These are phyloP conservation scores for Chrysocyon brachyurus DNA, from an alignment of 2,797 vertebrate species.

Conservation along the genomic window DNA sequence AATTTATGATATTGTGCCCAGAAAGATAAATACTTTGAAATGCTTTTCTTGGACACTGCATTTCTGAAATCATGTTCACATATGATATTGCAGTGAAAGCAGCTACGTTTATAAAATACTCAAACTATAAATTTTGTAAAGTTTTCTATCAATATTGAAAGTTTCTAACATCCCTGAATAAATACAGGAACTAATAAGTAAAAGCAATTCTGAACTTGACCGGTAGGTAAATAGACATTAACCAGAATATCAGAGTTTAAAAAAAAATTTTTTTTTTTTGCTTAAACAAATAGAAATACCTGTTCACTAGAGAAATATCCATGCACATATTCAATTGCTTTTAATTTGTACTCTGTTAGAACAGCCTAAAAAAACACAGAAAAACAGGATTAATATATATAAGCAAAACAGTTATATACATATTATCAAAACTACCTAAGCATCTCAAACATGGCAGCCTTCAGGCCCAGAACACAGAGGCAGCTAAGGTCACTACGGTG, in stretches of 20 bases:
- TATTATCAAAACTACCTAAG: not conserved
- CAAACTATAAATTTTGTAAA: not conserved
- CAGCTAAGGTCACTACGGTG: not conserved
- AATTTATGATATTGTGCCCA: not conserved
- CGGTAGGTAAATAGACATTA: not conserved
- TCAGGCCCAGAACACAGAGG: not conserved
- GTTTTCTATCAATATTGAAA: constrained; percentile 19
- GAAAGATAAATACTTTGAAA: constrained; percentile 33
- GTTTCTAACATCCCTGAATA: not conserved
- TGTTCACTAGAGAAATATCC: constrained; percentile 99
- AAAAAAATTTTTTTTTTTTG: not conserved
- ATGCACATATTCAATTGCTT: constrained; percentile 98
- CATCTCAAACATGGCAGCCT: not conserved
- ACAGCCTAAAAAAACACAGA: constrained; percentile 92
- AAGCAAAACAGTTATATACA: not conserved
- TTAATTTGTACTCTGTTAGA: constrained; percentile 97
- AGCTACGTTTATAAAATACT: not conserved
- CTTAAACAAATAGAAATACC: constrained; percentile 89
- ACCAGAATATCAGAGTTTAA: not conserved
- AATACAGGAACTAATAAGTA: not conserved
- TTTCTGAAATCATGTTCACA: constrained; percentile 28
- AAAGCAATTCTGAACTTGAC: constrained; percentile 1
- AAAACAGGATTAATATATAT: not conserved
- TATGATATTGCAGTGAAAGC: not conserved
- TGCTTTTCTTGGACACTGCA: not conserved